phyloP scores from a whole-genome alignment of 2,888 invertebrate genomes.

The Oscheius myriophilus region DNA sequence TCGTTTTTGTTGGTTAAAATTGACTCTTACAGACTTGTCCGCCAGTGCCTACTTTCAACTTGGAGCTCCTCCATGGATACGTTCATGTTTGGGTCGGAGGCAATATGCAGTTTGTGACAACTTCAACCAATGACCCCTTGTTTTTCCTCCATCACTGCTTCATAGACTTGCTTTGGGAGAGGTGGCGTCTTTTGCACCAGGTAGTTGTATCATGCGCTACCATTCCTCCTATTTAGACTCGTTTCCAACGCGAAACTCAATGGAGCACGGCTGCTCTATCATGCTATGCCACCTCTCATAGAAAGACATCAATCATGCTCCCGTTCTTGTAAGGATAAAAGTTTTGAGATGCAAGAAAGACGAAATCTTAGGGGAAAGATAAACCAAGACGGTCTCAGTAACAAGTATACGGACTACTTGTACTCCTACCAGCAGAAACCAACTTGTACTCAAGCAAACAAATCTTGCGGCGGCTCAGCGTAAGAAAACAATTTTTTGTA shows the following conservation, averaged over 20 bases:
- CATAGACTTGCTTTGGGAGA: slow-evolving; percentile 23
- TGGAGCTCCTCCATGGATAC: slow-evolving; percentile 25
- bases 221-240: slow-evolving; percentile 1
- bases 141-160: slow-evolving; percentile 28
- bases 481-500: too few relatives aligned
- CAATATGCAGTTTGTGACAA: slow-evolving; percentile 16
- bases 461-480: background rate
- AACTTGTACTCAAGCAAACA: background rate
- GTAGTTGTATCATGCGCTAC: background rate
- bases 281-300: slow-evolving; percentile 9
- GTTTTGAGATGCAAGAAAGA: too few relatives aligned
- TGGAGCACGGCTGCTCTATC: slow-evolving; percentile 11
- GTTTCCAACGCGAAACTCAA: slow-evolving; percentile 6
- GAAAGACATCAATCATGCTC: slow-evolving; percentile 2
- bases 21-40: slow-evolving; percentile 15
- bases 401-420: slow-evolving; percentile 13
- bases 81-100: slow-evolving; percentile 30
- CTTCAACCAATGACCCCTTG: slow-evolving; percentile 24
- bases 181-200: slow-evolving; percentile 11
- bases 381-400: slow-evolving; percentile 13
- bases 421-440: slow-evolving; percentile 10
- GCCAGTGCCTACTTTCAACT: background rate
- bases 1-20: too few relatives aligned
- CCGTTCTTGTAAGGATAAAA: background rate
- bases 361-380: background rate